Evolutionary conservation across 2,113 vertebrate species (phyloP).

Genomic region (Siphamia tubifer): DNA sequence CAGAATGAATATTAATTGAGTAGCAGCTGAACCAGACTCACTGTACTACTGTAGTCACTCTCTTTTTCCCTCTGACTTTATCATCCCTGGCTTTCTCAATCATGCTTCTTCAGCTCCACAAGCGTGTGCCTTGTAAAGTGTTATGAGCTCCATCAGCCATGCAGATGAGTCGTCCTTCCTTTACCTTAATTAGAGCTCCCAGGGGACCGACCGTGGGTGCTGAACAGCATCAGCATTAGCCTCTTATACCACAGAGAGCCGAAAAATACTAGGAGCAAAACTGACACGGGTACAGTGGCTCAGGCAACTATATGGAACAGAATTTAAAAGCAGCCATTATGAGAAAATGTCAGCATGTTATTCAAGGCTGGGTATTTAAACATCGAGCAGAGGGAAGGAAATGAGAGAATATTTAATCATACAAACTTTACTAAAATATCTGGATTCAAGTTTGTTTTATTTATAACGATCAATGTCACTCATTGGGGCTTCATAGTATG

Average conservation of each 20-base stretch:
- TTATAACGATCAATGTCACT: no score
- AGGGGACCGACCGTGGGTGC: conserved; percentile 59
- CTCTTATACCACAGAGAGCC: conserved; percentile 39
- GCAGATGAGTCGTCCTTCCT: conserved; percentile 77
- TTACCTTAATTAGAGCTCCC: conserved; percentile 80
- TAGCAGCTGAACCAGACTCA: conserved; percentile 31
- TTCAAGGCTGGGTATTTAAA: conserved; percentile 34
- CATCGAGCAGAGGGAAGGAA: conserved; percentile 35
- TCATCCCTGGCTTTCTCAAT: conserved; percentile 41
- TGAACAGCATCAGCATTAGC: conserved; percentile 46
- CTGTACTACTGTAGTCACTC: conserved; percentile 16
- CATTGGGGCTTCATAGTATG: no score
- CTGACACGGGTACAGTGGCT: conserved; percentile 15
- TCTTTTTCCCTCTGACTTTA: background rate
- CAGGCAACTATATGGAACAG: background rate
- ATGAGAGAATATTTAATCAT: no score
- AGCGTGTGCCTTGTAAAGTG: conserved; percentile 32
- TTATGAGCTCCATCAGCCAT: conserved; percentile 70
- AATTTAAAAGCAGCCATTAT: conserved; percentile 47
- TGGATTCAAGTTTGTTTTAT: no score
- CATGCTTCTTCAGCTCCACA: conserved; percentile 5
- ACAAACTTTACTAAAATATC: no score
- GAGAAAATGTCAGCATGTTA: conserved; percentile 29
- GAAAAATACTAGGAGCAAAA: conserved; percentile 31
- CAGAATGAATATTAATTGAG: conserved; percentile 65